A percentile compares a stretch with the other conserved stretches of the same genome.
phyloP scores from a whole-genome alignment of 2,888 invertebrate species.

The Epistrophe grossulariae region DNA sequence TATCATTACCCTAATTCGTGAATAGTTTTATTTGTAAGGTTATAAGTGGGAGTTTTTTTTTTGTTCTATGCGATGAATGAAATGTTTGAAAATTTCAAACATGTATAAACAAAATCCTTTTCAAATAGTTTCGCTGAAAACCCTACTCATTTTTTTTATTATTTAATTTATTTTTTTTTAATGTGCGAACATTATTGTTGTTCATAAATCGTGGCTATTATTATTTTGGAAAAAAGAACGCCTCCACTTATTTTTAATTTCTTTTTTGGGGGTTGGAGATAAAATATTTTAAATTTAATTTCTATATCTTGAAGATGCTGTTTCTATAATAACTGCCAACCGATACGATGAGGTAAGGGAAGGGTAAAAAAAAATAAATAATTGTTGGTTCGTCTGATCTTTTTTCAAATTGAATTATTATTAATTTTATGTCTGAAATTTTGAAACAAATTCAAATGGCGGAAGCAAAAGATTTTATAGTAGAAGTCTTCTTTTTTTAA shows the following conservation, averaged over 20 bases:
- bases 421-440: constrained; percentile 30
- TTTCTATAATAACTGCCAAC: not conserved
- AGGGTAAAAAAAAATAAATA: not conserved
- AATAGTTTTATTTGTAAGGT: constrained; percentile 18
- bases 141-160: not conserved
- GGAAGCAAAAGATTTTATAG: not conserved
- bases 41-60: not conserved
- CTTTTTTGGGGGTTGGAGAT: constrained; percentile 1
- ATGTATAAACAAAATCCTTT: constrained; percentile 47
- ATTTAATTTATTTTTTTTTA: not conserved
- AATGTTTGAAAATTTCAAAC: constrained; percentile 26
- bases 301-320: not conserved
- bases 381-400: constrained; percentile 26
- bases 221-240: constrained; percentile 5
- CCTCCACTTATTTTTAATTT: constrained; percentile 12
- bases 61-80: constrained; percentile 34
- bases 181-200: constrained; percentile 9
- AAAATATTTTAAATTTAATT: not conserved
- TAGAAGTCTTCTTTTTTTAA: not conserved
- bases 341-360: not conserved
- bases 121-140: constrained; percentile 23
- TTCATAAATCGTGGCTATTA: constrained; percentile 1
- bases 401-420: constrained; percentile 37
- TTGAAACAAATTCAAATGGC: constrained; percentile 15
- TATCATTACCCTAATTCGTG: constrained; percentile 2